These are phyloP conservation scores for Panurus biarmicus DNA, from an alignment of 2,113 vertebrate species.

Conservation along the genomic window DNA sequence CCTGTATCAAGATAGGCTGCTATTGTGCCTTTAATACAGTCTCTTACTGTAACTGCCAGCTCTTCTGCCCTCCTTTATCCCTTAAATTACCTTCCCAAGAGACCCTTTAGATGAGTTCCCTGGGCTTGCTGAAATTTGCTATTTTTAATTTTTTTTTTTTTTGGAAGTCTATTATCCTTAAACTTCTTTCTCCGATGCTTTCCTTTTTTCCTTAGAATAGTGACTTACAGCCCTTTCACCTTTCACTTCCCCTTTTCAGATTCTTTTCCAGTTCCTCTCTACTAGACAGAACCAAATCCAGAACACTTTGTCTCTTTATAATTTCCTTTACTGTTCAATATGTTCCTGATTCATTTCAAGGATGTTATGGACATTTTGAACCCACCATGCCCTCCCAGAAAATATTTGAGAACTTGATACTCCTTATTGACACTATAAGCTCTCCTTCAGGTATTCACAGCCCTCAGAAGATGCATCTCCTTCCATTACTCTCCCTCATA, in stretches of 20 bases:
- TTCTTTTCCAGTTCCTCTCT: not conserved
- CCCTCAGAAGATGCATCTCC: not conserved
- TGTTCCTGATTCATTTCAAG: not conserved
- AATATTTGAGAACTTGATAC: not conserved
- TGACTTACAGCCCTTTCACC: not conserved
- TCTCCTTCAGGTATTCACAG: not conserved
- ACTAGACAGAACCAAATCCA: not conserved
- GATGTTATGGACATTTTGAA: not conserved
- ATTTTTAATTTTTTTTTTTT: not conserved
- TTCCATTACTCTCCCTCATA: not conserved
- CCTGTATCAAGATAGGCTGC: not conserved
- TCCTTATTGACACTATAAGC: not conserved
- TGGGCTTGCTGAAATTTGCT: not conserved
- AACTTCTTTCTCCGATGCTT: not conserved
- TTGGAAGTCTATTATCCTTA: not conserved
- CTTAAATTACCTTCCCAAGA: slow-evolving; percentile 4
- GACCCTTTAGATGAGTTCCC: not conserved
- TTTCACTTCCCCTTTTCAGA: not conserved
- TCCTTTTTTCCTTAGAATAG: not conserved
- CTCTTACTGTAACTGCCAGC: not conserved
- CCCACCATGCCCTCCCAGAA: not conserved
- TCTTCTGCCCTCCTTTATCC: slow-evolving; percentile 12
- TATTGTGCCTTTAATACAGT: slow-evolving; percentile 15
- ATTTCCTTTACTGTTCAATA: not conserved
- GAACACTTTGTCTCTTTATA: not conserved